These are phyloP conservation scores for Pelmatolapia mariae DNA, from an alignment of 2,113 vertebrate genomes.

Conservation along the genomic window DNA sequence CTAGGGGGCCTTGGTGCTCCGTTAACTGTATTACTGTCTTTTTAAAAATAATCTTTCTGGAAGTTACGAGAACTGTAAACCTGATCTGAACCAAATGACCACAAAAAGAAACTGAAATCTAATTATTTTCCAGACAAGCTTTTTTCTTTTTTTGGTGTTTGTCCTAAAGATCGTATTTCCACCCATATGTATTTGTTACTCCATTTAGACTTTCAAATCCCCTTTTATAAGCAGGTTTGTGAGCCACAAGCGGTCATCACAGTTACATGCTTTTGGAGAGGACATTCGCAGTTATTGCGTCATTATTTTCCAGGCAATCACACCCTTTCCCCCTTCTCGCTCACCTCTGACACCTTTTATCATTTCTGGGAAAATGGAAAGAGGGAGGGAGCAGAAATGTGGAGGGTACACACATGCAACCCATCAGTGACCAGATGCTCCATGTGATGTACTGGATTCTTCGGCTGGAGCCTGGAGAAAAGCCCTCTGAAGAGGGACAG, in stretches of 20 bases:
- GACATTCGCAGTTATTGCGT: background rate
- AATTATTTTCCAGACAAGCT: background rate
- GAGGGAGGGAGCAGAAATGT: background rate
- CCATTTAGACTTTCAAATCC: background rate
- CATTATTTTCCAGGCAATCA: slow-evolving; percentile 10
- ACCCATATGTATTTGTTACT: background rate
- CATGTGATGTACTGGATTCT: background rate
- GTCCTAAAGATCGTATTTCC: background rate
- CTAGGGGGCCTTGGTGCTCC: slow-evolving; percentile 10
- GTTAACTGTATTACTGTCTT: background rate
- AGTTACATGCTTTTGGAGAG: background rate
- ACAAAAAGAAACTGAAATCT: background rate
- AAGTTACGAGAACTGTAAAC: background rate
- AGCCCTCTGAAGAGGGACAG: background rate
- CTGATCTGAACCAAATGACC: background rate
- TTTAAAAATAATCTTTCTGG: background rate
- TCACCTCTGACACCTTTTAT: background rate
- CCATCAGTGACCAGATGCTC: slow-evolving; percentile 17
- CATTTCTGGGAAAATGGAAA: background rate
- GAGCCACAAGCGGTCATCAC: background rate
- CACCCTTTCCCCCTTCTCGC: background rate
- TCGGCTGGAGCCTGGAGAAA: background rate
- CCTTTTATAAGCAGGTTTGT: background rate
- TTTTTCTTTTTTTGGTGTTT: background rate
- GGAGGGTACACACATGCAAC: slow-evolving; percentile 3